Conservation (phyloP, 2,797 vertebrate species). For the Coreius guichenoti region DNA sequence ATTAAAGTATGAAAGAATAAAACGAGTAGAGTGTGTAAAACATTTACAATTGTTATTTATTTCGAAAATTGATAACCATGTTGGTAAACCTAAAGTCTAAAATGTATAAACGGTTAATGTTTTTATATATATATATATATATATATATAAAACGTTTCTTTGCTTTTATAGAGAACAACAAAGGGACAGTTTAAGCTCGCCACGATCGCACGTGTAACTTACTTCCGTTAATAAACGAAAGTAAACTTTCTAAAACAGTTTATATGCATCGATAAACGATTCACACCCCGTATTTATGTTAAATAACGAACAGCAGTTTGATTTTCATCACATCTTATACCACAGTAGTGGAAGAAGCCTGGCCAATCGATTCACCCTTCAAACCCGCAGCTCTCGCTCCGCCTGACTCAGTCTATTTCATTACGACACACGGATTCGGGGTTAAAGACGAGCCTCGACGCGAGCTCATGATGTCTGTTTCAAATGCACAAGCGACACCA, state of each 20-base stretch:
- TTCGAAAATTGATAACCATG: neutral
- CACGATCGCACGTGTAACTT: neutral
- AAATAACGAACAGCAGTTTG: neutral
- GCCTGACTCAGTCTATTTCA: conserved; percentile 40
- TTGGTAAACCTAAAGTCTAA: neutral
- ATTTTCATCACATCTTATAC: neutral
- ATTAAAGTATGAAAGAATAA: too few species aligned
- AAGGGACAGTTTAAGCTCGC: neutral
- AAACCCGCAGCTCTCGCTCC: conserved; percentile 42
- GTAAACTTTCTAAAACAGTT: neutral
- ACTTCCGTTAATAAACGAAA: conserved; percentile 9
- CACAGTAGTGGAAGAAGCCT: neutral
- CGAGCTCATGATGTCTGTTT: conserved; percentile 71
- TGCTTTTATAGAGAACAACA: neutral
- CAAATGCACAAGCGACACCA: conserved; percentile 64
- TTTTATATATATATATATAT: neutral
- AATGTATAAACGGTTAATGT: neutral
- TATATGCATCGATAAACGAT: neutral
- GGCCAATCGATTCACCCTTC: conserved; percentile 50
- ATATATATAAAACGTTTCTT: neutral
- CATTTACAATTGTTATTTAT: neutral
- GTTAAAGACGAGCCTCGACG: conserved; percentile 48
- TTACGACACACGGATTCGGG: conserved; percentile 55
- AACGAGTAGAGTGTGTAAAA: neutral
- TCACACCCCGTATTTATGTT: neutral